phyloP scores from a whole-genome alignment of 2,113 vertebrate species.

The Bungarus multicinctus region DNA sequence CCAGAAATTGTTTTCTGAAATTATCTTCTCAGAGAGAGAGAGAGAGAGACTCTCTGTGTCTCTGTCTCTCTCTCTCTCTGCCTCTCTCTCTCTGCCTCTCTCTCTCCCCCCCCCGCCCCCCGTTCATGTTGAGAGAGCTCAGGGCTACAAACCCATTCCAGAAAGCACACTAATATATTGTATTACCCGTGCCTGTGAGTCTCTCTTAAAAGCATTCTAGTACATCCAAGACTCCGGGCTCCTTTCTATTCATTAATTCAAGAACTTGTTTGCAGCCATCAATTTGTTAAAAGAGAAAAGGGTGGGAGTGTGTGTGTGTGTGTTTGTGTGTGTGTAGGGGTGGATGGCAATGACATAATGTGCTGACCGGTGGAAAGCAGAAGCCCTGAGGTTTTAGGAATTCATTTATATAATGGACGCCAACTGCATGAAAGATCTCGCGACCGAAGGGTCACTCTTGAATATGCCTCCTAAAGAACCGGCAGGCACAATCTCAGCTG shows the following conservation, averaged over 20 bases:
- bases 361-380: background rate
- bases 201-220: slow-evolving; percentile 1
- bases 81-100: no score
- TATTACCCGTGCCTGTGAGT: background rate
- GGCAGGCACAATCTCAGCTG: background rate
- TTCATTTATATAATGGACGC: background rate
- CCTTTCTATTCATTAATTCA: slow-evolving; percentile 15
- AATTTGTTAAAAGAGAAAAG: background rate
- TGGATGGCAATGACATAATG: background rate
- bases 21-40: background rate
- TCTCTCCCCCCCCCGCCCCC: no score
- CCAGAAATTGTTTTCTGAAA: background rate
- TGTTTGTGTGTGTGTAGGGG: background rate
- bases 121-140: background rate
- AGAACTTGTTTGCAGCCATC: background rate
- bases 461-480: background rate
- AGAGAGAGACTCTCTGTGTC: background rate
- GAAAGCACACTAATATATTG: background rate
- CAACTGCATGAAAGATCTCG: background rate
- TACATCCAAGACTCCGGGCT: background rate
- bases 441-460: background rate
- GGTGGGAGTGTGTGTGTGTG: background rate
- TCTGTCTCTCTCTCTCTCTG: background rate
- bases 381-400: background rate
- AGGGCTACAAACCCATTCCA: background rate